Conservation (phyloP, 2,797 vertebrate genomes). For the Oreonectes daqikongensis region DNA sequence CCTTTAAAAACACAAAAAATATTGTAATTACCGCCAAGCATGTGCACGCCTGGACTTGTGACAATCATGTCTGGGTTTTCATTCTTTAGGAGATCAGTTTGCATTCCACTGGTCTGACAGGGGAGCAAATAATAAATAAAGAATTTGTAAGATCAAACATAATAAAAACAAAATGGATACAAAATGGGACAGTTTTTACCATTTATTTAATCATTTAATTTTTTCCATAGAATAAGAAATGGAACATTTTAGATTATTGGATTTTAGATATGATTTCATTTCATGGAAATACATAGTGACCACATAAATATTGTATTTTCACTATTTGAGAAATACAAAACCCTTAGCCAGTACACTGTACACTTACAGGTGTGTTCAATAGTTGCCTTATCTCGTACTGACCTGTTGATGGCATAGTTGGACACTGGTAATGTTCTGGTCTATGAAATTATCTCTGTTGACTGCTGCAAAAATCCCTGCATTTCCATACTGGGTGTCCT, state of each 20-base stretch:
- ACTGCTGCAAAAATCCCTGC: neutral
- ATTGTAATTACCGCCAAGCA: constrained; percentile 23
- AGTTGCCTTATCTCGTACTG: neutral
- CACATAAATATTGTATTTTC: neutral
- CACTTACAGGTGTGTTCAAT: neutral
- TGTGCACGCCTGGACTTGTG: constrained; percentile 8
- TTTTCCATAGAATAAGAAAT: too few species aligned
- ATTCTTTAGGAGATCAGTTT: constrained; percentile 36
- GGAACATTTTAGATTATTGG: too few species aligned
- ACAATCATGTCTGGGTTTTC: constrained; percentile 41
- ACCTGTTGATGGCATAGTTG: constrained; percentile 49
- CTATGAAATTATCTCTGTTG: constrained; percentile 4
- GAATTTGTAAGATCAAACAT: too few species aligned
- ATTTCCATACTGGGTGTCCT: neutral
- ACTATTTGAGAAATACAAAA: too few species aligned
- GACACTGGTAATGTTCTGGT: constrained; percentile 11
- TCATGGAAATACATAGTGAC: neutral
- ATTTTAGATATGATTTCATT: neutral
- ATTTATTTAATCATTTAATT: too few species aligned
- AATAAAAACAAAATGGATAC: too few species aligned
- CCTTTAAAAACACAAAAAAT: neutral
- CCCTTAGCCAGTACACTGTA: too few species aligned
- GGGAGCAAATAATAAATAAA: neutral
- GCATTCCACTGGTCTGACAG: constrained; percentile 40
- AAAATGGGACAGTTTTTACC: too few species aligned